These are phyloP conservation scores for Crambe crambe DNA, from an alignment of 37 sponge, comb jelly and placozoan genomes.

Conservation along the genomic window DNA sequence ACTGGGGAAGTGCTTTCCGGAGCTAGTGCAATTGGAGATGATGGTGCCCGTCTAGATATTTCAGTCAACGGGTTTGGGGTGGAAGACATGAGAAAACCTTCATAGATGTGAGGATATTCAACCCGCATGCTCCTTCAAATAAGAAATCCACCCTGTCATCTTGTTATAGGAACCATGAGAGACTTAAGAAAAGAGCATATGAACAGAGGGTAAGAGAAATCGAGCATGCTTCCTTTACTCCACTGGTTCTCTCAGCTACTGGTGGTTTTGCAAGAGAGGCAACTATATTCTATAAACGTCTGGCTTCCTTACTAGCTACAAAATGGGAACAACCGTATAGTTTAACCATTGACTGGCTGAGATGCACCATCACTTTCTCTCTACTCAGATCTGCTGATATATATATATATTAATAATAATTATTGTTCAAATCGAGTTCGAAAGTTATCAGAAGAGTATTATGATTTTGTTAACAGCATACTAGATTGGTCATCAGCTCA, in stretches of 20 bases:
- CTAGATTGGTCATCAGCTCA: no score
- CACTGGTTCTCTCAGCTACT: conserved; percentile 16
- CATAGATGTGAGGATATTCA: conserved; percentile 35
- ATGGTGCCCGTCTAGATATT: conserved; percentile 35
- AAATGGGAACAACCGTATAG: conserved; percentile 26
- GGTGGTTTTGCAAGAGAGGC: conserved; percentile 21
- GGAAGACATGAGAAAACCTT: conserved; percentile 25
- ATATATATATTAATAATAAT: no score
- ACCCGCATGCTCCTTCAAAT: conserved; percentile 39
- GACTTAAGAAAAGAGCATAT: conserved; percentile 24
- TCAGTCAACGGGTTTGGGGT: conserved; percentile 34
- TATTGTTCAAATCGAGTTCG: no score
- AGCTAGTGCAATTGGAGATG: conserved; percentile 12
- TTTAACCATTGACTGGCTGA: no score
- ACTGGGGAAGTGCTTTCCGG: conserved; percentile 6
- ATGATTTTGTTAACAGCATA: no score
- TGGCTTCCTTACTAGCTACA: conserved; percentile 7
- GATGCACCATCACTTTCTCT: no score
- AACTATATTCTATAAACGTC: conserved; percentile 3
- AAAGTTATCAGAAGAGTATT: no score
- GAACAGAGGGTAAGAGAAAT: conserved; percentile 11
- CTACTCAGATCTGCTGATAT: no score
- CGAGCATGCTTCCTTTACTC: conserved; percentile 21
- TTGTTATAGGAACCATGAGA: conserved; percentile 9
- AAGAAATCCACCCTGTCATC: background rate